phyloP scores from a whole-genome alignment of 2,888 invertebrate species.

The Drosophila demipolita region DNA sequence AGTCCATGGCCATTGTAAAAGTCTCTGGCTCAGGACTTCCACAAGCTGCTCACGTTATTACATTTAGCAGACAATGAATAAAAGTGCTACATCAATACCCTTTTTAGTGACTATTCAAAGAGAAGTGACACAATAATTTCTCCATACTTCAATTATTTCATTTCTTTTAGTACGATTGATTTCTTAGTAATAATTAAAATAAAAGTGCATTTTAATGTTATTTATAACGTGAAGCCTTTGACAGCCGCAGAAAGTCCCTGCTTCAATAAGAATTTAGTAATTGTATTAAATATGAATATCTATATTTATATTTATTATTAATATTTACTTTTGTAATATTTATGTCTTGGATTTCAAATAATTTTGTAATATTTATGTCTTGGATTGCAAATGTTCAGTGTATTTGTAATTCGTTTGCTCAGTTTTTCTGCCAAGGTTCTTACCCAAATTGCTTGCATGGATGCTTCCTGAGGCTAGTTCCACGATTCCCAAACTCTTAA shows the following conservation, averaged over 20 bases:
- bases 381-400: not conserved
- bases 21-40: constrained; percentile 4
- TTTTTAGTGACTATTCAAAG: not conserved
- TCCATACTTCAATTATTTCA: not conserved
- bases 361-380: not conserved
- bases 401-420: constrained; percentile 29
- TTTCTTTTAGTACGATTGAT: not conserved
- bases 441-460: constrained; percentile 38
- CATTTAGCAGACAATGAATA: constrained; percentile 63
- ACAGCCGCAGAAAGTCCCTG: not conserved
- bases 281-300: not conserved
- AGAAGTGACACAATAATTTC: not conserved
- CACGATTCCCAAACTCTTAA: constrained; percentile 15
- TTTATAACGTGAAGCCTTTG: not conserved
- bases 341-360: not conserved
- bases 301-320: not conserved
- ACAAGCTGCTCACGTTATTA: constrained; percentile 66
- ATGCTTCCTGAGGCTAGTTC: constrained; percentile 1
- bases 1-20: constrained; percentile 19
- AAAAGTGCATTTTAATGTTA: too few species aligned
- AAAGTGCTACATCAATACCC: constrained; percentile 28
- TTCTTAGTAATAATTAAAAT: too few species aligned
- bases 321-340: not conserved
- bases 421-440: constrained; percentile 66
- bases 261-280: not conserved